Evolutionary conservation across 1,140 invertebrate genomes (phyloP), one percentile per base, ranked within the genome.

Genomic region (Aphidius gifuensis): DNA sequence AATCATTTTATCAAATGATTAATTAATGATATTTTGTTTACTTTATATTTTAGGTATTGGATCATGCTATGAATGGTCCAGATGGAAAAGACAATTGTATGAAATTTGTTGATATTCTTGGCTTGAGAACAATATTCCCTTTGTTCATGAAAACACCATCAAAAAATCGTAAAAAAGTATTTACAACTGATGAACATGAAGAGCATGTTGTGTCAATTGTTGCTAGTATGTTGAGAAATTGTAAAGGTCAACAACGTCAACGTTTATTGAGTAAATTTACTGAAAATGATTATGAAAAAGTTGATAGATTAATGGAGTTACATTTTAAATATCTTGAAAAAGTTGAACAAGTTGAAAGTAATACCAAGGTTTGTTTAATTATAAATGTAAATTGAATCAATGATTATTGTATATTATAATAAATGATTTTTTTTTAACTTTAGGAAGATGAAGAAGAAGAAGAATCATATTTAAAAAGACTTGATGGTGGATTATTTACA

Each of bases 91-190:
- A 98, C 67, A 97, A 98, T 75, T 98, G 96, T 75, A 96, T 96
- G 73, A 99, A 99, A 80, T 98, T 99, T 82, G 93, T 99, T 0
- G 98, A 99, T 75, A 99, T 99, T 70, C 84, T 99, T 3, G 98
- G 97, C 1, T 84, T 99, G 7, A 83, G 96, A 42, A 97, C 94
- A 2, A 91, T 99, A 58, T 99, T 99, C 81, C 97, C 97, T 2
- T 80, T 99, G 0, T 99, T 99, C 74, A 99, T 99, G 97, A 97
- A 98, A 83, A 98, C 97, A 0, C 96, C 96, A 5, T 93, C 91
- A 61, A 92, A 91, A 70, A 88, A 90, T 68, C 85, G 92, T 65
- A 92, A 91, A 76, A 90, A 91, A 70, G 86, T 97, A 43, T 84
- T 96, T 11, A 91, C 90, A 7, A 85, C 91, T 6, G 92, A 97